These are phyloP conservation scores for Dendropsophus ebraccatus DNA, from an alignment of 2,113 vertebrate genomes.

Conservation along the genomic window DNA sequence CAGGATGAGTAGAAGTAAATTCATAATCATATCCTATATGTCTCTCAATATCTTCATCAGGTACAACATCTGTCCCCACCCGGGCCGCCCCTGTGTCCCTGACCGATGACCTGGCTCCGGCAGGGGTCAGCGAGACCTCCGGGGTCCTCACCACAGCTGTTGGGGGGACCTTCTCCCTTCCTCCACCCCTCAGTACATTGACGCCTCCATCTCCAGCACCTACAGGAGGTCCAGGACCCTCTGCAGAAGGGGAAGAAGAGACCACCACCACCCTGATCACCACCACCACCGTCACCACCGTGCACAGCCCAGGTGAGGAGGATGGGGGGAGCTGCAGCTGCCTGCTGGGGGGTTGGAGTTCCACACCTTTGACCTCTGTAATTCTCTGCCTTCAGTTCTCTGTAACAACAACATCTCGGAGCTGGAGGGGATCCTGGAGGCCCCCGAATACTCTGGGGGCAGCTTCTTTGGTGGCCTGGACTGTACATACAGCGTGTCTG, in stretches of 20 bases:
- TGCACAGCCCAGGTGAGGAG: conserved; percentile 83
- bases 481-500: conserved; percentile 88
- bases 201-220: conserved; percentile 54
- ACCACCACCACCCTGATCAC: conserved; percentile 92
- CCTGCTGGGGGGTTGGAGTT: too few relatives aligned
- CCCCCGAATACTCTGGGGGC: conserved; percentile 78
- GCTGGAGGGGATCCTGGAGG: conserved; percentile 85
- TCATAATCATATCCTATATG: neutral
- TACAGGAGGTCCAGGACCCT: conserved; percentile 36
- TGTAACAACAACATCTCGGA: conserved; percentile 86
- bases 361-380: neutral
- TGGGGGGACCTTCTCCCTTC: conserved; percentile 67
- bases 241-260: conserved; percentile 79
- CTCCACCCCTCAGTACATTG: conserved; percentile 48
- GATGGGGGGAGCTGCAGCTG: neutral
- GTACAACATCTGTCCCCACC: conserved; percentile 76
- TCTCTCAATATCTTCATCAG: conserved; percentile 60
- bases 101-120: neutral
- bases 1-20: neutral
- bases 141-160: conserved; percentile 71
- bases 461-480: conserved; percentile 76
- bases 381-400: conserved; percentile 71
- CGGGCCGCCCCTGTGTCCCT: conserved; percentile 70
- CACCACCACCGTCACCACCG: conserved; percentile 89
- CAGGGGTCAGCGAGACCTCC: conserved; percentile 38